A percentile compares a stretch with the other conserved stretches of the same genome.
Conservation (phyloP, 2,113 vertebrate species). For the Neolamprologus longior region DNA sequence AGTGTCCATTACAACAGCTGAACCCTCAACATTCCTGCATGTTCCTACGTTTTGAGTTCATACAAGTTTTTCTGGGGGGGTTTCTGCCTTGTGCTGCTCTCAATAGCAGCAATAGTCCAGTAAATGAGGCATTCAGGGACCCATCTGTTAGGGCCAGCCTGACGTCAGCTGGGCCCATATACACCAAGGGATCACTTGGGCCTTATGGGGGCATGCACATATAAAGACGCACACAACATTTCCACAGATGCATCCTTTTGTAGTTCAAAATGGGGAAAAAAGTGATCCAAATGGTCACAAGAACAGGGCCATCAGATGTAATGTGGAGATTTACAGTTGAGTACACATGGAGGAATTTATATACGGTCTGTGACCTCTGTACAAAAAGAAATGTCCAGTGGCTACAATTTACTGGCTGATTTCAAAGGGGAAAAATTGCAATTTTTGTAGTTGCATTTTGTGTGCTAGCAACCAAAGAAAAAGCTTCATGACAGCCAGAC, state of each 20-base stretch:
- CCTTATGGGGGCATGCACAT: neutral
- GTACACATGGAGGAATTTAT: neutral
- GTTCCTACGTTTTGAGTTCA: neutral
- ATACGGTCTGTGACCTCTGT: neutral
- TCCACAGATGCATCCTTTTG: neutral
- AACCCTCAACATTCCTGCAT: neutral
- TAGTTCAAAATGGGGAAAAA: neutral
- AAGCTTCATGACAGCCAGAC: neutral
- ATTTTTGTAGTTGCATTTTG: no score
- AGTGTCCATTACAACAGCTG: neutral
- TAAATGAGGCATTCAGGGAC: constrained; percentile 11
- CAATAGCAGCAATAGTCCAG: neutral
- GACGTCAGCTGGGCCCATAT: constrained; percentile 1
- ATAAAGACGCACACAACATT: neutral
- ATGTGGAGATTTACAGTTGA: neutral
- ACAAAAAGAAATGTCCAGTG: neutral
- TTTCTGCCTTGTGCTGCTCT: neutral
- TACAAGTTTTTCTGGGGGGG: neutral
- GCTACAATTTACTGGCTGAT: neutral
- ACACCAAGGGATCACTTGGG: neutral
- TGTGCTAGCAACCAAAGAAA: neutral
- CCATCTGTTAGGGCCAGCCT: constrained; percentile 22
- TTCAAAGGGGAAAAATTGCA: neutral
- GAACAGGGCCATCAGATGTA: neutral
- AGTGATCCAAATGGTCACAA: neutral